Percentiles rank a stretch among this genome's conserved stretches.
Conservation (phyloP, 2,888 invertebrate genomes). For the Synergus laeviventris region DNA sequence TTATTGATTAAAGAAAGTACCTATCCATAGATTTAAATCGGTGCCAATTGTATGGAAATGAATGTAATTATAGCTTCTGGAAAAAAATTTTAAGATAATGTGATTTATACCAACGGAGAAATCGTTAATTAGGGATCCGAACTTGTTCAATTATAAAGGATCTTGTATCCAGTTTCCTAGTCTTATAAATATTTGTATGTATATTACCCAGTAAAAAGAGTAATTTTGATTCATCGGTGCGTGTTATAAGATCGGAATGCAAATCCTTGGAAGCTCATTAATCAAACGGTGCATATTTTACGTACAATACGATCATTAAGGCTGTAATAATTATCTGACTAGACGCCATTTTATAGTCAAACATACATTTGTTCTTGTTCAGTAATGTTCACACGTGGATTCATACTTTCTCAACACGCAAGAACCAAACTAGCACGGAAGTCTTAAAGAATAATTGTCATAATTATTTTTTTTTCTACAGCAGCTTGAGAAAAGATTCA, state of each 20-base stretch:
- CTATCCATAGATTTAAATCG: not conserved
- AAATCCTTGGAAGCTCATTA: constrained; percentile 55
- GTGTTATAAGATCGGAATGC: constrained; percentile 52
- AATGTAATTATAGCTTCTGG: not conserved
- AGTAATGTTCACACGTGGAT: constrained; percentile 13
- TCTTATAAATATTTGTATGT: not conserved
- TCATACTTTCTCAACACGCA: constrained; percentile 34
- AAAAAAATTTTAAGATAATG: not conserved
- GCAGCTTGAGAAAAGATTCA: constrained; percentile 12
- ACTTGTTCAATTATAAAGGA: not conserved
- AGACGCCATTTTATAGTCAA: constrained; percentile 16
- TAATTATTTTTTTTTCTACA: not conserved
- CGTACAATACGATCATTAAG: constrained; percentile 52
- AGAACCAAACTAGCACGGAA: constrained; percentile 25
- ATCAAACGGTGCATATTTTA: constrained; percentile 41
- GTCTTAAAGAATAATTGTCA: not conserved
- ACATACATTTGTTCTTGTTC: constrained; percentile 30
- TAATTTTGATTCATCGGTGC: constrained; percentile 12
- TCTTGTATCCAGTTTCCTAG: not conserved
- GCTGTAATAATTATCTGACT: constrained; percentile 10
- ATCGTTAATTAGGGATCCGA: not conserved
- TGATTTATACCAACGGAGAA: not conserved
- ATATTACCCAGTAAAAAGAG: not conserved
- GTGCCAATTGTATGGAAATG: not conserved
- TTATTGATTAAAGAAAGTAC: not conserved